Evolutionary conservation across 2,113 vertebrate species (phyloP).

Genomic region (Tetraodon nigroviridis): DNA sequence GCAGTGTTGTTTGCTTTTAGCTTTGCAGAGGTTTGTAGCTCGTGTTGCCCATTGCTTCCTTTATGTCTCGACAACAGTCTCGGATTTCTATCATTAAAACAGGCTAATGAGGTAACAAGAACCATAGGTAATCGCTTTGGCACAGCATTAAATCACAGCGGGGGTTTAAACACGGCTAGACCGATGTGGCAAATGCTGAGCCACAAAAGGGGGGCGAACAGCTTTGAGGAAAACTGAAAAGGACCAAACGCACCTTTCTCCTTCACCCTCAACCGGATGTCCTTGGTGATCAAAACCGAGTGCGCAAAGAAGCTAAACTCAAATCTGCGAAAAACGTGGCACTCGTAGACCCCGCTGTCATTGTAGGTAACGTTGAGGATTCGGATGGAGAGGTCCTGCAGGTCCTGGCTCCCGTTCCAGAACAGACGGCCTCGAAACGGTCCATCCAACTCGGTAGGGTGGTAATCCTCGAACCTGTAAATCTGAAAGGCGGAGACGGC

Average conservation of each 20-base stretch:
- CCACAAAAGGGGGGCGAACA: not conserved
- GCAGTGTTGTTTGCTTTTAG: too few species aligned
- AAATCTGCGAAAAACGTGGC: slow-evolving; percentile 81
- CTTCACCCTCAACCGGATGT: slow-evolving; percentile 82
- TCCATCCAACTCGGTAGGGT: slow-evolving; percentile 49
- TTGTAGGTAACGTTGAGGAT: slow-evolving; percentile 81
- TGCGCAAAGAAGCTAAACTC: slow-evolving; percentile 82
- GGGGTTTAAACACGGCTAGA: slow-evolving; percentile 11
- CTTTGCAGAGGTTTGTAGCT: too few species aligned
- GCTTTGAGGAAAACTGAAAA: slow-evolving; percentile 1
- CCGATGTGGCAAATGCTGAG: slow-evolving; percentile 16
- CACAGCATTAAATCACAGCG: too few species aligned
- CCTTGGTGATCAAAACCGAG: slow-evolving; percentile 54
- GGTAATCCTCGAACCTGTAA: slow-evolving; percentile 68
- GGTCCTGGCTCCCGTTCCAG: slow-evolving; percentile 90
- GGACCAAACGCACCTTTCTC: slow-evolving; percentile 75
- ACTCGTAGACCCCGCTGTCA: slow-evolving; percentile 85
- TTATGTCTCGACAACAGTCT: too few species aligned
- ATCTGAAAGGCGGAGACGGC: slow-evolving; percentile 73
- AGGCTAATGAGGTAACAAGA: not conserved
- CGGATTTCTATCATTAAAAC: too few species aligned
- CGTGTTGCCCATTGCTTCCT: too few species aligned
- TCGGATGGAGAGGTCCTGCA: slow-evolving; percentile 90
- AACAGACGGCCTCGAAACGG: slow-evolving; percentile 79
- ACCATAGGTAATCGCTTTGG: too few species aligned